Evolutionary conservation across 2,888 invertebrate genomes (phyloP).

Genomic region (Phymatocera aterrima): DNA sequence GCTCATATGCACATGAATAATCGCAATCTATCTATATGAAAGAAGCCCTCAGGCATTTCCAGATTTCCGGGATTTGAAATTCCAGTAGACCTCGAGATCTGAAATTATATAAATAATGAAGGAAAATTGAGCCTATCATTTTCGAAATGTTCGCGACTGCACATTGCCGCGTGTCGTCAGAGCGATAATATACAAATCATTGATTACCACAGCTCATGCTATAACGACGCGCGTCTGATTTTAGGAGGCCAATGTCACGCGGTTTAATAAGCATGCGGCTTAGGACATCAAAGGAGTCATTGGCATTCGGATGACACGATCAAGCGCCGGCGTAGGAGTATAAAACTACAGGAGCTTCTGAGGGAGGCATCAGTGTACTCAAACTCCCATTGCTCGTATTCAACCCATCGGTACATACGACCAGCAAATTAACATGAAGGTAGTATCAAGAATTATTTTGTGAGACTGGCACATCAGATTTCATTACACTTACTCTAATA

Average conservation of each 20-base stretch:
- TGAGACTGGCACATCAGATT: not conserved
- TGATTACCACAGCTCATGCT: slow-evolving; percentile 34
- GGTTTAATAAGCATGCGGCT: slow-evolving; percentile 33
- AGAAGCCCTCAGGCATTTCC: not conserved
- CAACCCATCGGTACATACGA: not conserved
- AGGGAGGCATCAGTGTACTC: slow-evolving; percentile 40
- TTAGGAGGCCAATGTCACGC: slow-evolving; percentile 44
- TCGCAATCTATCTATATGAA: not conserved
- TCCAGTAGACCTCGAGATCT: not conserved
- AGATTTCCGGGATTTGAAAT: not conserved
- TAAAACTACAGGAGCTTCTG: slow-evolving; percentile 30
- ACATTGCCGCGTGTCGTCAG: slow-evolving; percentile 1
- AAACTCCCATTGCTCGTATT: slow-evolving; percentile 36
- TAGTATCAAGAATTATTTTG: slow-evolving; percentile 12
- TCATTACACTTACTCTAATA: not conserved
- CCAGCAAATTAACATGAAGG: slow-evolving; percentile 30
- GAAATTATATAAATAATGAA: not conserved
- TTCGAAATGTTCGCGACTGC: not conserved
- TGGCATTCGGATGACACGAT: slow-evolving; percentile 39
- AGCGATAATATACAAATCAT: not conserved
- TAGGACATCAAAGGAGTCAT: slow-evolving; percentile 29
- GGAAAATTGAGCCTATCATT: not conserved
- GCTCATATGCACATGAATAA: not conserved
- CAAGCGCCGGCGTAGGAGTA: slow-evolving; percentile 10
- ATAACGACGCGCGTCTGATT: slow-evolving; percentile 12